These are phyloP conservation scores for Acanthochromis polyacanthus DNA, from an alignment of 2,113 vertebrate genomes.

Conservation along the genomic window DNA sequence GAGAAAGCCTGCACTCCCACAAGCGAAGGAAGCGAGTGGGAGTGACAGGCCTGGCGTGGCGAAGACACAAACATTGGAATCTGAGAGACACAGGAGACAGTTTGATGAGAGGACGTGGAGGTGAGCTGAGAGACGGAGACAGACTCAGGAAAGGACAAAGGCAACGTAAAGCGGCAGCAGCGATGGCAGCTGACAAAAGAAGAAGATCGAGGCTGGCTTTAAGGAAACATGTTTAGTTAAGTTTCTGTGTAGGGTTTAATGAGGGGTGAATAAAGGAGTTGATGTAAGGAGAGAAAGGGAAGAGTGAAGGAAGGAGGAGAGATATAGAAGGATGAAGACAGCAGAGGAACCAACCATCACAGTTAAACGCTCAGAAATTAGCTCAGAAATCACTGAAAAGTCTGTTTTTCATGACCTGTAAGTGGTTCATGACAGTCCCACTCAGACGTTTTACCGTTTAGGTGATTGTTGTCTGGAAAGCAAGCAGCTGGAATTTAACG, in stretches of 20 bases:
- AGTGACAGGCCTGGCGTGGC: conserved; percentile 49
- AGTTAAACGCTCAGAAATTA: background rate
- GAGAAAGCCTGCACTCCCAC: conserved; percentile 8
- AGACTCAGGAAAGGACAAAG: conserved; percentile 16
- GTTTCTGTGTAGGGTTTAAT: background rate
- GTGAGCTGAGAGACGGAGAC: conserved; percentile 40
- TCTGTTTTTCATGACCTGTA: background rate
- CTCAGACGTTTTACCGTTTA: too few species aligned
- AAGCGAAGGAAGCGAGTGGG: conserved; percentile 21
- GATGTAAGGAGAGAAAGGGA: background rate
- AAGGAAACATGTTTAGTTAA: background rate
- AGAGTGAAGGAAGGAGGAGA: conserved; percentile 1
- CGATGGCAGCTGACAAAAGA: conserved; percentile 16
- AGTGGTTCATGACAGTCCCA: background rate
- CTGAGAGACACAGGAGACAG: conserved; percentile 28
- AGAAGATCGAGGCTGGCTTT: conserved; percentile 15
- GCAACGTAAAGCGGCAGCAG: conserved; percentile 11
- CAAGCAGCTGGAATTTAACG: background rate
- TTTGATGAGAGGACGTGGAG: conserved; percentile 47
- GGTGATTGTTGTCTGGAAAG: background rate
- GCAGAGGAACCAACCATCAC: background rate
- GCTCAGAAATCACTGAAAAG: background rate
- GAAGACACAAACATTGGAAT: conserved; percentile 14
- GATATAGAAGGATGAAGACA: background rate
- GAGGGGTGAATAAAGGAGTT: background rate